phyloP scores from a whole-genome alignment of 2,113 vertebrate genomes.

The Marmota flaviventris region DNA sequence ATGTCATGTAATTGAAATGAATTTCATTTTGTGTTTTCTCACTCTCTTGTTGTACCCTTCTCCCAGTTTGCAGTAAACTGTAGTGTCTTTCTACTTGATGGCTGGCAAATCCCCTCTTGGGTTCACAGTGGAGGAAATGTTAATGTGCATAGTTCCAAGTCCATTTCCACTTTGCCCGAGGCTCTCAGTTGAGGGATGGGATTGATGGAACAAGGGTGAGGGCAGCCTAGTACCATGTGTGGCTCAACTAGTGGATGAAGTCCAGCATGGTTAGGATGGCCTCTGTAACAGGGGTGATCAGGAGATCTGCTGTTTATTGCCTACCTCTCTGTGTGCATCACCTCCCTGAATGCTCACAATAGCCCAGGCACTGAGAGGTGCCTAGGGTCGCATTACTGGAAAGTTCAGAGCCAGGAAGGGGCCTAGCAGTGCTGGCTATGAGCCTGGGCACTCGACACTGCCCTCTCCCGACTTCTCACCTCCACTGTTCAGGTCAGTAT shows the following conservation, averaged over 20 bases:
- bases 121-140: neutral
- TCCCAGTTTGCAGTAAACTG: neutral
- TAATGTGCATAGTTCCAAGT: neutral
- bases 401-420: slow-evolving; percentile 20
- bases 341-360: neutral
- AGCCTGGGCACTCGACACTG: neutral
- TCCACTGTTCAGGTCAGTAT: neutral
- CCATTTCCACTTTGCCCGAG: neutral
- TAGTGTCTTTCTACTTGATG: neutral
- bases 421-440: slow-evolving; percentile 17
- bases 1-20: neutral
- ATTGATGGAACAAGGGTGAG: neutral
- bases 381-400: slow-evolving; percentile 9
- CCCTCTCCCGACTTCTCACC: neutral
- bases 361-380: neutral
- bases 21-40: neutral
- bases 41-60: neutral
- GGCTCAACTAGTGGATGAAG: neutral
- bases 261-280: neutral
- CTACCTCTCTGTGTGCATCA: neutral
- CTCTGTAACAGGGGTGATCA: neutral
- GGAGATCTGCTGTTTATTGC: neutral
- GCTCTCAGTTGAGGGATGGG: neutral
- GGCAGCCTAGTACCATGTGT: neutral
- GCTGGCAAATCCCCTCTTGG: neutral